These are phyloP conservation scores for Polymixis flavicincta DNA, from an alignment of 2,888 invertebrate species.

Conservation along the genomic window DNA sequence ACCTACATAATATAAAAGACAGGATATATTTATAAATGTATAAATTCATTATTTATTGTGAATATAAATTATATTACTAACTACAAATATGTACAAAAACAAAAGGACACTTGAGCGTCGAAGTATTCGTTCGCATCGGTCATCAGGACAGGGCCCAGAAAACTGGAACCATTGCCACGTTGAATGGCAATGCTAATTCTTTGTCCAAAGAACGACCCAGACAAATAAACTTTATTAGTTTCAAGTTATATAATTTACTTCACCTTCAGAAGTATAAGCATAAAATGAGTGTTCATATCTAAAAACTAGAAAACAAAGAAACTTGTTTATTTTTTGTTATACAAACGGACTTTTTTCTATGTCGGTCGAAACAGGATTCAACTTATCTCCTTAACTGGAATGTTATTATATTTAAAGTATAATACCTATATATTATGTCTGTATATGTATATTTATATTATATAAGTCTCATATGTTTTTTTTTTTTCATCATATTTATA, in stretches of 20 bases:
- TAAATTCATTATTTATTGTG: too few species aligned
- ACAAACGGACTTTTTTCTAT: conserved; percentile 34
- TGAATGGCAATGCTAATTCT: too few species aligned
- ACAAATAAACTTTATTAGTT: background rate
- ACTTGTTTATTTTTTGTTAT: conserved; percentile 42
- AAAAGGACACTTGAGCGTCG: too few species aligned
- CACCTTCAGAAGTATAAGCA: conserved; percentile 23
- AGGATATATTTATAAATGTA: background rate
- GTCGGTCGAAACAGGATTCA: conserved; percentile 42
- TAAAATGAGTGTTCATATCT: conserved; percentile 3
- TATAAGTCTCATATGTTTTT: conserved; percentile 17
- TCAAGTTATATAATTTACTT: conserved; percentile 5
- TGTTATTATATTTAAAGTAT: conserved; percentile 36
- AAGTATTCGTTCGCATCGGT: too few species aligned
- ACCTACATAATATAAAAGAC: background rate
- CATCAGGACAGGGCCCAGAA: too few species aligned
- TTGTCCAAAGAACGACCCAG: too few species aligned
- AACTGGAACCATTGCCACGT: too few species aligned
- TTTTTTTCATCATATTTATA: conserved; percentile 14
- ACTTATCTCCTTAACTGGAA: conserved; percentile 28
- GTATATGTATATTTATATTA: conserved; percentile 38
- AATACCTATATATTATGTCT: conserved; percentile 18
- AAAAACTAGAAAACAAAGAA: conserved; percentile 31
- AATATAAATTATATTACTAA: too few species aligned
- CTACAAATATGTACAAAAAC: too few species aligned